Evolutionary conservation across 2,797 vertebrate species (phyloP), one percentile per base, ranked within the genome.

Genomic region (Anableps anableps): DNA sequence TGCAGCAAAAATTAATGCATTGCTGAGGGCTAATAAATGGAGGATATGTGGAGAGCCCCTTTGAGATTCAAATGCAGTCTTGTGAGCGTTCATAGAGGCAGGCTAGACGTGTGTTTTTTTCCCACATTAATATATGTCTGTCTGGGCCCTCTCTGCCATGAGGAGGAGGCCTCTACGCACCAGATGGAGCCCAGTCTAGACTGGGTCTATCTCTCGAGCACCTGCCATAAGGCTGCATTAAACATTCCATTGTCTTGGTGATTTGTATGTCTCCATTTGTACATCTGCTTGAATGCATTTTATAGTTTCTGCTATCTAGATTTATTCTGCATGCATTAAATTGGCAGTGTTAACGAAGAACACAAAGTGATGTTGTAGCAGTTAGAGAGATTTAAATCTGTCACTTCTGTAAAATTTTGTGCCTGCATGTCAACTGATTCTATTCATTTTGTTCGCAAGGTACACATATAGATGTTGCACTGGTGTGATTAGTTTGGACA

Each of bases 101-200:
- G 91, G 91, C 94, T 87, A 95, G 94, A 96, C 94, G 84, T 85
- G 14, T 79, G 75, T 93, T 93, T 71, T 71, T 71, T 96, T 95
- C 95, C 94, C 94, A 96, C 96, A 96, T 96, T 96, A 96, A 95
- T 95, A 94, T 95, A 92, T 95, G 94, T 95, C 95, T 96, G 95
- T 93, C 93, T 95, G 93, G 92, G 90, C 85, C 91, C 94, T 94
- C 94, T 94, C 92, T 93, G 74, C 89, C 87, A 91, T 90, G 91
- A 93, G 86, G 92, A 90, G 92, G 92, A 93, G 93, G 94, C 93
- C 93, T 93, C 55, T 94, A 90, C 86, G 88, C 92, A 93, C 90
- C 95, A 96, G 95, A 96, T 96, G 95, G 95, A 96, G 95, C 91
- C 94, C 93, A 90, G 95, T 95, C 92, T 95, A 90, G 94, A 89